Evolutionary conservation across 2,888 invertebrate species (phyloP), one percentile per base, ranked within the genome.

Genomic region (Drosophila lutescens): DNA sequence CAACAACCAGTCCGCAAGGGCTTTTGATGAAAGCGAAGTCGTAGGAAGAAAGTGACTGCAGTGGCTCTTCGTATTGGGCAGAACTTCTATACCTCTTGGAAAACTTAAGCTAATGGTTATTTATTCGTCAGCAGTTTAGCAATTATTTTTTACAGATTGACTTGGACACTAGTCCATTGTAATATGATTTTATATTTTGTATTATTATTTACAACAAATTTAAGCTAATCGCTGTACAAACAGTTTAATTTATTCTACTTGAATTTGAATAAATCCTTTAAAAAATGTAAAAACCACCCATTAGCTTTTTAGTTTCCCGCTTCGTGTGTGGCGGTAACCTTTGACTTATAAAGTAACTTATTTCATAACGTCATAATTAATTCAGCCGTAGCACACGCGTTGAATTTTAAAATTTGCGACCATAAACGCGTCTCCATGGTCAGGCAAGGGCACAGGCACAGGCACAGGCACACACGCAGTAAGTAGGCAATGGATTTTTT

Each of bases 401-500:
- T 26, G 49, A 49, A 63, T 50, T 63, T 61, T 17, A 60, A 60
- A 50, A 43, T 34, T 9, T 41, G 6, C 10, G 9, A 40, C 44
- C 67, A 51, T 67, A 67, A 65, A 54, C 65, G 63, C 65, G 65
- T 58, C 44, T 34, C 51, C 34, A 20, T 53, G 68, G 50, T 68
- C 58, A 49, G 41, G 63, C 58, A 58, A 63, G 55, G 57, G 60
- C 40, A 30, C 44, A n/a, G n/a, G n/a, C n/a, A n/a, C n/a, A n/a
- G n/a, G n/a, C n/a, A n/a, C n/a, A n/a, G n/a, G n/a, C n/a, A 66
- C 58, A 41, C 59, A 46, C 68, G 57, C 65, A 50, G 74, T 71
- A 83, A 80, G 79, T 80, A 70, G 81, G 81, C 80, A 79, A 77
- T 74, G 76, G 68, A 74, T 86, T 86, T 84, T 83, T 86, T 83